Evolutionary conservation across 1,140 invertebrate genomes (phyloP).

Genomic region (Leptoteleia sp.): DNA sequence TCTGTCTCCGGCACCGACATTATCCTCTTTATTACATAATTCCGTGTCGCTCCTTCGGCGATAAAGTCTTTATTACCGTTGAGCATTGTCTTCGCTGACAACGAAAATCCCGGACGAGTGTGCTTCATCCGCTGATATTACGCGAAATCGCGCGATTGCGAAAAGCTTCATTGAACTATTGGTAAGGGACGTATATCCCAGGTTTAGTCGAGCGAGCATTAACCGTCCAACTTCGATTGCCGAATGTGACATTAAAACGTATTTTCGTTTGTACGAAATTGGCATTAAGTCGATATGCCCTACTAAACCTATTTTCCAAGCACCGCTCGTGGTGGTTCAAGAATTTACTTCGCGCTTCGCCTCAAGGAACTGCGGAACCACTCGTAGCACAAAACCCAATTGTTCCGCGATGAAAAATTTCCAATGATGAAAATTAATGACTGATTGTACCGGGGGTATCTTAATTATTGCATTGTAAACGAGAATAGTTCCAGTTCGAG

Average conservation of each 20-base stretch:
- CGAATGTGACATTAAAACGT: conserved; percentile 28
- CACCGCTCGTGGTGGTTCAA: too few species aligned
- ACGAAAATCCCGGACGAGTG: conserved; percentile 55
- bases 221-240: conserved; percentile 15
- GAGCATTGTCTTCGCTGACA: conserved; percentile 50
- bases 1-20: conserved; percentile 19
- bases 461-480: too few species aligned
- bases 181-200: conserved; percentile 4
- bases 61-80: conserved; percentile 61
- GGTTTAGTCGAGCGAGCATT: conserved; percentile 21
- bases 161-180: conserved; percentile 33
- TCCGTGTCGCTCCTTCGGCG: conserved; percentile 39
- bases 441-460: too few species aligned
- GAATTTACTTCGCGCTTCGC: too few species aligned
- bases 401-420: too few species aligned
- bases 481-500: too few species aligned
- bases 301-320: conserved; percentile 20
- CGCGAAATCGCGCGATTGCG: conserved; percentile 33
- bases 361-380: too few species aligned
- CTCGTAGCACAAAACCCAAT: too few species aligned
- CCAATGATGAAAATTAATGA: too few species aligned
- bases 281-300: conserved; percentile 8
- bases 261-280: conserved; percentile 1
- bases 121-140: conserved; percentile 43
- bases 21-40: conserved; percentile 63